Evolutionary conservation across 2,797 vertebrate genomes (phyloP).

Genomic region (Botia almorhae): DNA sequence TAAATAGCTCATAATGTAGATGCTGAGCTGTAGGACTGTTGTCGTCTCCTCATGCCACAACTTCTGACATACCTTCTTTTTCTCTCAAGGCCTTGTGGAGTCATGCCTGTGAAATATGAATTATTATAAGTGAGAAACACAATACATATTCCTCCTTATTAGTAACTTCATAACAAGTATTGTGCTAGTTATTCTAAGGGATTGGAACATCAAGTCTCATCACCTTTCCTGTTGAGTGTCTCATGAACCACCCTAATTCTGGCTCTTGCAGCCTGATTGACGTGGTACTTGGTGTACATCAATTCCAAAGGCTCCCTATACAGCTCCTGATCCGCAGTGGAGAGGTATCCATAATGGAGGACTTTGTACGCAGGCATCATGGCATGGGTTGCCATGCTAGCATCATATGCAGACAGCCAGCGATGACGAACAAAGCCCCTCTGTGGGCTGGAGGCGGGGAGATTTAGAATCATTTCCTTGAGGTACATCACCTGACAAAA

Average conservation of each 20-base stretch:
- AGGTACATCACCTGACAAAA: conserved; percentile 21
- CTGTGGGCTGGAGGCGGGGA: conserved; percentile 32
- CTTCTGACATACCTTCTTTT: conserved; percentile 40
- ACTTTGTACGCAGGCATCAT: conserved; percentile 21
- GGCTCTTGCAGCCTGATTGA: not conserved
- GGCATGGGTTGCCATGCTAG: conserved; percentile 23
- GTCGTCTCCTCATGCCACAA: conserved; percentile 48
- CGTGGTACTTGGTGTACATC: conserved; percentile 17
- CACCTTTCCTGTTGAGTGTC: conserved; percentile 32
- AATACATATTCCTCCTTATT: too few species aligned
- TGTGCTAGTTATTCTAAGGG: too few species aligned
- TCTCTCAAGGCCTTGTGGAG: conserved; percentile 18
- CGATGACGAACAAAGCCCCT: conserved; percentile 29
- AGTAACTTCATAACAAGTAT: too few species aligned
- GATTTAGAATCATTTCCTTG: conserved; percentile 23
- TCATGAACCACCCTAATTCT: not conserved
- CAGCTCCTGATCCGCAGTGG: conserved; percentile 20
- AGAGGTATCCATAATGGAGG: conserved; percentile 16
- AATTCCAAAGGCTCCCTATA: conserved; percentile 1
- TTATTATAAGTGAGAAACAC: too few species aligned
- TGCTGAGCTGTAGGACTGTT: conserved; percentile 27
- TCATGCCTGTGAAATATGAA: conserved; percentile 34
- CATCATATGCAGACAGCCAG: conserved; percentile 35
- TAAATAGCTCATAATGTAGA: not conserved
- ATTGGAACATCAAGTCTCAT: conserved; percentile 1